Base-by-base conservation (phyloP, 2,797 vertebrate genomes). In the Pangasius mekongensis region DNA sequence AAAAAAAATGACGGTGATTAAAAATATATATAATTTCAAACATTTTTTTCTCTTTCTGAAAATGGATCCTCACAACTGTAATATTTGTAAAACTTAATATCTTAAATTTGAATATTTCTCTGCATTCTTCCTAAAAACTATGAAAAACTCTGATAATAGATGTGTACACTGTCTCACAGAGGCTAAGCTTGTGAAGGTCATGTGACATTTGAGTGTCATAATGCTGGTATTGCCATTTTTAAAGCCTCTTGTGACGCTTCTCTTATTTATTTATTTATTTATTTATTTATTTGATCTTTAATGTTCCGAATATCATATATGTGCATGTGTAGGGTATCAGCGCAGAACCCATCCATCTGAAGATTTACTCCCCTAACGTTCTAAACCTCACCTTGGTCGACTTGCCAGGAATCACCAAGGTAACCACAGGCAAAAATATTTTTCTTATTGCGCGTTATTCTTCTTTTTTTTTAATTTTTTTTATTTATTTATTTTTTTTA, bases 301-400 rank as follows among this genome's bases (percentile, higher is more conserved):
- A 39, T 56, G 52, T 78, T 33, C n/a, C 36, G 18, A 14, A 60
- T 81, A 58, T 24, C 33, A 5, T 36, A 24, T 39, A 14, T 47
- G 13, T 62, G 58, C 13, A 30, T 71, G 89, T 13, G 43, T 71
- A 97, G 97, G 96, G 96, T 76, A 97, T 97, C 91, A 94, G 94
- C 83, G 83, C 95, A 54, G 97, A 97, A 60, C 95, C 97, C 76
- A 96, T 97, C 80, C 92, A 97, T 91, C 90, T 97, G 92, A 97
- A 97, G 95, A 96, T 97, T 83, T 97, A 94, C 89, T 97, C 97
- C 33, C 95, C 96, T 2, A 94, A 95, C 84, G 95, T 97, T 30
- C 95, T 97, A n/a, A 97, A 95, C 91, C 94, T 97, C 77, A 97
- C 96, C 1, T 92, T 97, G 73, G 96, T 97, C n/a, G 97, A 97